Evolutionary conservation across 2,113 vertebrate genomes (phyloP).

Genomic region (Notarius lentiginosus): DNA sequence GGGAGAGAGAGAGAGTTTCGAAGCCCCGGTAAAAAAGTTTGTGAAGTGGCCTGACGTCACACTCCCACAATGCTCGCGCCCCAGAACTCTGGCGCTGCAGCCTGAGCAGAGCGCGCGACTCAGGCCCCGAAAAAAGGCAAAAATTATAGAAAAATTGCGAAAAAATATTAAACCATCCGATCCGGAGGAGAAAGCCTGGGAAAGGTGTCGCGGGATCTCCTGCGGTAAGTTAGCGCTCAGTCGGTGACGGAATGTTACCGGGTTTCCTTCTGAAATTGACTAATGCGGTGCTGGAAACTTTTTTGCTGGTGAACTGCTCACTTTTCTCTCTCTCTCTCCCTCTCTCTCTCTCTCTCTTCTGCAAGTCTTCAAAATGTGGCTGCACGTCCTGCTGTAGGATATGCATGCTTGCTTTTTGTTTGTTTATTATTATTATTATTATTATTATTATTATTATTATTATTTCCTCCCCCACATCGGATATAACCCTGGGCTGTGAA

Average conservation of each 20-base stretch:
- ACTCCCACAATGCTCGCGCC: conserved; percentile 82
- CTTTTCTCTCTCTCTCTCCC: conserved; percentile 38
- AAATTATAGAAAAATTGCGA: conserved; percentile 60
- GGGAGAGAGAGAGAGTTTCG: conserved; percentile 34
- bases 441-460: no score
- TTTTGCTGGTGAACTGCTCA: conserved; percentile 68
- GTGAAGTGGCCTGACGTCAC: conserved; percentile 82
- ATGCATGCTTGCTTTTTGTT: conserved; percentile 47
- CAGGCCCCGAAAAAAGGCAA: conserved; percentile 74
- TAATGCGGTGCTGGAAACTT: conserved; percentile 80
- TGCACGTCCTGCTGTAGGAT: conserved; percentile 59
- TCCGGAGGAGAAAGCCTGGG: conserved; percentile 51
- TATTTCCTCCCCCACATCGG: no score
- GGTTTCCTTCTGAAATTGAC: conserved; percentile 71
- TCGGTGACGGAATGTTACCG: conserved; percentile 69
- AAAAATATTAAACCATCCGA: conserved; percentile 60
- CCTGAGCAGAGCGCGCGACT: conserved; percentile 72
- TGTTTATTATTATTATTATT: no score
- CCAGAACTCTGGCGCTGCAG: conserved; percentile 76
- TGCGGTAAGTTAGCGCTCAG: conserved; percentile 65
- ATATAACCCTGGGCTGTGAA: no score
- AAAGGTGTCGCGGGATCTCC: conserved; percentile 66
- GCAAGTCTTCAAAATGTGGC: conserved; percentile 61
- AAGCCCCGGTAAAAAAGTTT: conserved; percentile 72
- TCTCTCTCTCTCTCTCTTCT: background rate